phyloP scores from a whole-genome alignment of 2,113 vertebrate genomes.

The Nannobrachium achirus region DNA sequence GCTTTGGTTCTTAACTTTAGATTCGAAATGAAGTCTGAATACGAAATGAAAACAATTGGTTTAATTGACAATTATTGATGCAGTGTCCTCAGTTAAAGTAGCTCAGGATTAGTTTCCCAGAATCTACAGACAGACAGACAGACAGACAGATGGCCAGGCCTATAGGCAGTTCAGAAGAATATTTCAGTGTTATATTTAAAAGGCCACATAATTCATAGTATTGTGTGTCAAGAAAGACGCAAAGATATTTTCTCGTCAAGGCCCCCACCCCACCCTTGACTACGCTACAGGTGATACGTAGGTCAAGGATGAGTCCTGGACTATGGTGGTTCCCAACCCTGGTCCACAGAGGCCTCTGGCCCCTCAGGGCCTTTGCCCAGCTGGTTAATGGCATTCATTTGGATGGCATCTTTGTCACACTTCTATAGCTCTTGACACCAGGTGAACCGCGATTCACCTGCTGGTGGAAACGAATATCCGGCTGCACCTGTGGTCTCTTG shows the following conservation, averaged over 20 bases:
- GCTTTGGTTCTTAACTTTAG: neutral
- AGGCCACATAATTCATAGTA: neutral
- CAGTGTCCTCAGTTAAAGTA: conserved; percentile 46
- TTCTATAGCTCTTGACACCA: too few relatives aligned
- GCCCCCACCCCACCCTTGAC: neutral
- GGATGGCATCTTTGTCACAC: too few relatives aligned
- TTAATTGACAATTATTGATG: conserved; percentile 25
- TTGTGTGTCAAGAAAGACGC: neutral
- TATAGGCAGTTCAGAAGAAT: too few relatives aligned
- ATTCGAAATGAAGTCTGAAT: conserved; percentile 40
- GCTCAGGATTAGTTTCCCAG: conserved; percentile 58
- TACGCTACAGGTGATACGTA: neutral
- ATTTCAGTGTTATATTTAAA: neutral
- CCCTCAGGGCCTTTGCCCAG: neutral
- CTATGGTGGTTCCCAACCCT: neutral
- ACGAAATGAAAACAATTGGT: conserved; percentile 20
- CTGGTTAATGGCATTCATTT: neutral
- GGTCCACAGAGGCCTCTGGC: neutral
- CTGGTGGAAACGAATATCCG: too few relatives aligned
- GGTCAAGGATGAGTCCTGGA: too few relatives aligned
- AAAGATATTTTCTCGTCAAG: neutral
- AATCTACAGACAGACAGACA: conserved; percentile 12
- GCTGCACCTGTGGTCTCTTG: conserved; percentile 1
- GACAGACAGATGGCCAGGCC: neutral
- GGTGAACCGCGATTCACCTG: too few relatives aligned